Percentiles rank a stretch among this genome's conserved stretches.
phyloP scores from a whole-genome alignment of 2,113 vertebrate species.

The Alligator sinensis region DNA sequence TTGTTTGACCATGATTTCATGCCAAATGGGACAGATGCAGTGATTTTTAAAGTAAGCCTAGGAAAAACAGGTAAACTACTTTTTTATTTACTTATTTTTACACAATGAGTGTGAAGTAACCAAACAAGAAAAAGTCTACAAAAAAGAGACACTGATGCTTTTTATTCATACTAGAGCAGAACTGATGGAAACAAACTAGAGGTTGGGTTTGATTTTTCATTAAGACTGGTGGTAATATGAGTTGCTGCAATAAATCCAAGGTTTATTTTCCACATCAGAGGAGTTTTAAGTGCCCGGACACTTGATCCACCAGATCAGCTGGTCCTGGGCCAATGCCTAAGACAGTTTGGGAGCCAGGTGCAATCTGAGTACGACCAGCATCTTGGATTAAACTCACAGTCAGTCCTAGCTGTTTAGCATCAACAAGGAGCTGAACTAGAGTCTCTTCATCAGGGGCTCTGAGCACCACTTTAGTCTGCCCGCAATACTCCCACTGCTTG shows the following conservation, averaged over 20 bases:
- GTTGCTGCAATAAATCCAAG: rapidly evolving
- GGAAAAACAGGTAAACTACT: too few species aligned
- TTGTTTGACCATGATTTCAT: not conserved
- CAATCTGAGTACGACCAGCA: conserved; percentile 95
- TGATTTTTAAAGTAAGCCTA: not conserved
- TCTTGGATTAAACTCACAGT: conserved; percentile 95
- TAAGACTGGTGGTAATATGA: not conserved
- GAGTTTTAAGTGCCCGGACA: conserved; percentile 94
- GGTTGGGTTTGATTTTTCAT: not conserved
- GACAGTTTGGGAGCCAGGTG: conserved; percentile 92
- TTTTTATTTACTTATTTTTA: not conserved
- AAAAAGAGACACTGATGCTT: not conserved
- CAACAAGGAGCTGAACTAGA: conserved; percentile 84
- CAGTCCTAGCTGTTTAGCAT: conserved; percentile 87
- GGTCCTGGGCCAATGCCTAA: conserved; percentile 93
- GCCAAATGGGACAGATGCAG: not conserved
- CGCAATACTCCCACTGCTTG: conserved; percentile 94
- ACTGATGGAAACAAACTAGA: rapidly evolving
- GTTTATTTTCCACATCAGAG: conserved; percentile 75
- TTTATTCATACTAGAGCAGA: conserved; percentile 43
- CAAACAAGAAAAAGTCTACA: not conserved
- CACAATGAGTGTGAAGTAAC: not conserved
- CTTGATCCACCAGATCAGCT: conserved; percentile 87
- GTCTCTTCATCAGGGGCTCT: conserved; percentile 90
- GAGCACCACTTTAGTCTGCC: conserved; percentile 96